Evolutionary conservation across 2,797 vertebrate genomes (phyloP).

Genomic region (Chaunax sp.): DNA sequence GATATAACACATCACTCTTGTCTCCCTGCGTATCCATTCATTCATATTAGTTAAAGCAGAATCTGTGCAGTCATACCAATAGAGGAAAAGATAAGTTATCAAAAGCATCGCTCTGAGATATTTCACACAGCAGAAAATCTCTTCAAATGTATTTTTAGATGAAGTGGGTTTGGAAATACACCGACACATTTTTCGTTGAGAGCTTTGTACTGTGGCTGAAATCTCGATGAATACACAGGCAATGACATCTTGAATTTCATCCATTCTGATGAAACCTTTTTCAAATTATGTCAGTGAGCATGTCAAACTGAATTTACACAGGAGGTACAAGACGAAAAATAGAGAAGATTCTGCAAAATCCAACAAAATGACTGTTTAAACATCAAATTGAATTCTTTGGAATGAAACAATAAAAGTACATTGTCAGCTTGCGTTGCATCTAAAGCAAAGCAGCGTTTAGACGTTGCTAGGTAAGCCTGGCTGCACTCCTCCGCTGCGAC

Average conservation of each 20-base stretch:
- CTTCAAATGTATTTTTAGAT: constrained; percentile 71
- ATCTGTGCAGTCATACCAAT: constrained; percentile 62
- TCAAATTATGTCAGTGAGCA: constrained; percentile 55
- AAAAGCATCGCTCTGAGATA: constrained; percentile 64
- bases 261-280: constrained; percentile 52
- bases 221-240: constrained; percentile 41
- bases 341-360: constrained; percentile 38
- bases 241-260: constrained; percentile 52
- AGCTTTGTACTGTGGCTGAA: constrained; percentile 52
- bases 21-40: constrained; percentile 70
- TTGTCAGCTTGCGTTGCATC: constrained; percentile 60
- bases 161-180: constrained; percentile 66
- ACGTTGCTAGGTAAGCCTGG: constrained; percentile 50
- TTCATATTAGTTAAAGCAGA: constrained; percentile 76
- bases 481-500: constrained; percentile 64
- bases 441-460: constrained; percentile 49
- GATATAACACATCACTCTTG: constrained; percentile 65
- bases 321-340: constrained; percentile 21
- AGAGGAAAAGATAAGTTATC: constrained; percentile 74
- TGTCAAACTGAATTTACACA: constrained; percentile 50
- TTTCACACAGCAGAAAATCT: constrained; percentile 62
- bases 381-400: constrained; percentile 48
- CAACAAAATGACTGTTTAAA: constrained; percentile 45
- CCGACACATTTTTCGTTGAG: constrained; percentile 57
- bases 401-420: constrained; percentile 55